A percentile compares a stretch with the other conserved stretches of the same genome.
phyloP scores from a whole-genome alignment of 2,888 invertebrate genomes.

The Agrilus cyanescens region DNA sequence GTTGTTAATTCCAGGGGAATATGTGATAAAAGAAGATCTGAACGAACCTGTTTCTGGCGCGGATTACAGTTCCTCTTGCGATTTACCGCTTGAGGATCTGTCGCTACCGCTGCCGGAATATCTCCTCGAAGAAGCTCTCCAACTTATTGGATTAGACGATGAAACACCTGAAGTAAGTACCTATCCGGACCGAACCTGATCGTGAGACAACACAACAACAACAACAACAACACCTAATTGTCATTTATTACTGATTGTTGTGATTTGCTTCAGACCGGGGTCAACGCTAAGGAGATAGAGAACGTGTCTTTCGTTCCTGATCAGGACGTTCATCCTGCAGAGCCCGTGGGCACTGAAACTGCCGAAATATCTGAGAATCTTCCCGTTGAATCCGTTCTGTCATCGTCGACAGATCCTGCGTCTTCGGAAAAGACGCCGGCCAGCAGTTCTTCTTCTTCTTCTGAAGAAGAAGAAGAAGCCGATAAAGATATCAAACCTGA shows the following conservation, averaged over 20 bases:
- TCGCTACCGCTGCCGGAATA: conserved; percentile 45
- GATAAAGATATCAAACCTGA: conserved; percentile 24
- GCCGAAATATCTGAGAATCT: conserved; percentile 4
- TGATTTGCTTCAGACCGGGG: conserved; percentile 21
- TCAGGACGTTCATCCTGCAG: conserved; percentile 16
- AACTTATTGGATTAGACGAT: conserved; percentile 61
- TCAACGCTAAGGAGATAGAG: conserved; percentile 27
- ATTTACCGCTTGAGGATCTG: conserved; percentile 44
- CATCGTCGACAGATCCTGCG: conserved; percentile 4
- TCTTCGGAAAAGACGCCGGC: conserved; percentile 9
- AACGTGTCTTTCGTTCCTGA: conserved; percentile 20
- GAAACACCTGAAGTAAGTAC: conserved; percentile 36
- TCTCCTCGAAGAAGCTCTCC: conserved; percentile 61
- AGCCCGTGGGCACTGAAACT: conserved; percentile 20
- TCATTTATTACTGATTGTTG: not conserved
- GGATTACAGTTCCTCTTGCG: conserved; percentile 38
- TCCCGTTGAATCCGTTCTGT: not conserved
- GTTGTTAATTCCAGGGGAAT: conserved; percentile 41
- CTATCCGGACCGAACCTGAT: not conserved
- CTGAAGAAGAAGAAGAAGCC: conserved; percentile 11
- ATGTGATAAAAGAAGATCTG: conserved; percentile 40
- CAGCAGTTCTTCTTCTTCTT: conserved; percentile 10
- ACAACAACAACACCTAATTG: too few species aligned
- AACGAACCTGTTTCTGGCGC: conserved; percentile 25
- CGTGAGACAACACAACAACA: too few species aligned